Conservation (phyloP, 2,888 invertebrate species). For the Micoletzkya japonica region DNA sequence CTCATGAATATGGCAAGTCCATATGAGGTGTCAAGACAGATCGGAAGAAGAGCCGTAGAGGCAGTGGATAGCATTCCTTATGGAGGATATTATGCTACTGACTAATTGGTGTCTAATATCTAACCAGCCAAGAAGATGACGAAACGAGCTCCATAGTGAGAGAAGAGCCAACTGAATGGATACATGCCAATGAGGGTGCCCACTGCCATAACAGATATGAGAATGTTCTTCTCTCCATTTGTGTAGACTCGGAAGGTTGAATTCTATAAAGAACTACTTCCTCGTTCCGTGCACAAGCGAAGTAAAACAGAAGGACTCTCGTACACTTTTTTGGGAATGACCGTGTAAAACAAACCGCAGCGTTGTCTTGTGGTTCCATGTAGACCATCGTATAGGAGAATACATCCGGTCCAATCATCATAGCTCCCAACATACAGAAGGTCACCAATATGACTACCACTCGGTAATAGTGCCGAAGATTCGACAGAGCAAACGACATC, state of each 20-base stretch:
- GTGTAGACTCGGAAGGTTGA: conserved; percentile 30
- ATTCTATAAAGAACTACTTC: background rate
- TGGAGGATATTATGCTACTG: no score
- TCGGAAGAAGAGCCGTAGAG: conserved; percentile 35
- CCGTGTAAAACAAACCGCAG: no score
- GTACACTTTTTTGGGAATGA: no score
- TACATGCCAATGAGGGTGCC: conserved; percentile 44
- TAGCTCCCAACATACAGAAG: conserved; percentile 30
- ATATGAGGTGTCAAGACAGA: conserved; percentile 37
- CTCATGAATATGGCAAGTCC: conserved; percentile 36
- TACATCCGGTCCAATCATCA: conserved; percentile 39
- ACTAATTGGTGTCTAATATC: background rate
- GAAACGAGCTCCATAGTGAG: conserved; percentile 33
- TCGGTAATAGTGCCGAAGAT: no score
- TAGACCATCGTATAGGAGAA: conserved; percentile 31
- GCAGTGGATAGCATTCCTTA: conserved; percentile 31
- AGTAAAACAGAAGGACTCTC: background rate
- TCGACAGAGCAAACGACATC: no score
- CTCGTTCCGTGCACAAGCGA: background rate
- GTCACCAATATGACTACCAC: no score
- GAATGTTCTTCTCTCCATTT: conserved; percentile 37
- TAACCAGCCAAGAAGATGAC: conserved; percentile 32
- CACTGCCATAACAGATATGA: conserved; percentile 42
- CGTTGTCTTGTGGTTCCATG: no score
- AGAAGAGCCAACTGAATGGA: conserved; percentile 38